Evolutionary conservation across 2,113 vertebrate species (phyloP), one percentile per base, ranked within the genome.

Genomic region (Aegotheles bennettii): DNA sequence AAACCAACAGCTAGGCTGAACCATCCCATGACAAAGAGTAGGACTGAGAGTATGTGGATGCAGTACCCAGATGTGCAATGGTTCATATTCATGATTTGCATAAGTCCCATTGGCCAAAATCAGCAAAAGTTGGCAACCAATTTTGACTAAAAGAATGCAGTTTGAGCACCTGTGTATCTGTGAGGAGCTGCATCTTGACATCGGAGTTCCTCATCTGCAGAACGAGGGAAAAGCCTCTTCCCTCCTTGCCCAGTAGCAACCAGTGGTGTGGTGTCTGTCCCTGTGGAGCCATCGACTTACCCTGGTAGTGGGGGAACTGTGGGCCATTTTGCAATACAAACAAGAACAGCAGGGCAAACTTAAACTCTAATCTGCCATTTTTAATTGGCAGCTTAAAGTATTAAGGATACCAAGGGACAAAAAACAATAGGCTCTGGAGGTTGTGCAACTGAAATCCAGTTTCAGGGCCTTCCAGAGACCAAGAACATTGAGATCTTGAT

Each of bases 331-430:
- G 54, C 68, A 90, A 51, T 23, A 65, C 74, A 67, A 93, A 54
- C 75, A 84, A 47, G 80, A 86, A 45, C 8, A 61, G 63, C 78
- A 56, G 15, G 54, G 47, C 57, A 64, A 90, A 50, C 9, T 83
- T 61, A 53, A 91, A 85, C 70, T 26, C 78, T 94, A 93, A 96
- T 95, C 93, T 90, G 73, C 50, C 43, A 35, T 63, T 91, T 90
- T 76, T 91, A 92, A 93, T 83, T 79, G 70, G 74, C 74, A 87
- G 90, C 85, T 93, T 95, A 95, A 93, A 6, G 18, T 93, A 95
- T 91, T 94, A 96, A 38, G 87, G 90, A 65, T 70, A 87, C 42
- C 71, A 87, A 84, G 85, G 73, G 82, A 93, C 94, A 94, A 88
- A 91, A 94, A 73, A 69, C 91, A 95, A 90, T 88, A 51, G 90